Base-by-base conservation (phyloP, 2,797 vertebrate genomes). In the Pogoniulus pusillus region DNA sequence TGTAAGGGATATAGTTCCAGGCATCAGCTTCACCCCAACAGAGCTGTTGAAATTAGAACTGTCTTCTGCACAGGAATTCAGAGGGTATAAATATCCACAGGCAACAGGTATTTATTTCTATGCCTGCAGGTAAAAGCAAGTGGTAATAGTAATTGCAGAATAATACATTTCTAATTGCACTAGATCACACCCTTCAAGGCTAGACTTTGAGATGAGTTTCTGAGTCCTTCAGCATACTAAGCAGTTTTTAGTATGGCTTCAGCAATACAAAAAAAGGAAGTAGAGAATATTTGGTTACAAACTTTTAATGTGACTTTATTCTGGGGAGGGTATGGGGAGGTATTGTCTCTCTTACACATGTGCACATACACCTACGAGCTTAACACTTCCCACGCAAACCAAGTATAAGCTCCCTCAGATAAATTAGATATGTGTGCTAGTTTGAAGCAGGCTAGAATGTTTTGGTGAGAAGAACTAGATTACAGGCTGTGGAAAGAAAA, bases 111-210 rank as follows among this genome's bases (percentile, higher is more conserved):
- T 92, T 96, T 94, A 94, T 93, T 95, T 96, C 90, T 89, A 59
- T 26, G 74, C 90, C 92, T 75, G 62, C 51, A 91, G 90, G 84
- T 95, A 88, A 91, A 95, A 94, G 66, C 85, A 92, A 93, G 82
- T 53, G 39, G 84, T 91, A 95, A 87, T 91, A 93, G 76, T 87
- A 96, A 95, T 93, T 96, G 91, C 82, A 93, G 93, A 96, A 90
- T 89, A 93, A 95, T 94, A 95, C 51, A 91, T 95, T 90, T 95
- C 91, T 94, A 95, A 95, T 95, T 95, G 91, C 89, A 89, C 89
- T 91, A 95, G 82, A 94, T 93, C 88, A 93, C 90, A 90, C 47
- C 53, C 76, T 90, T 77, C 68, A 92, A 93, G 88, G 74, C 77
- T 89, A 93, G 93, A 95, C 90, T 95, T 82, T 9, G 1, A 89